Evolutionary conservation across 1,140 invertebrate species (phyloP), one percentile per base, ranked within the genome.

Genomic region (Vollenhovia emeryi): DNA sequence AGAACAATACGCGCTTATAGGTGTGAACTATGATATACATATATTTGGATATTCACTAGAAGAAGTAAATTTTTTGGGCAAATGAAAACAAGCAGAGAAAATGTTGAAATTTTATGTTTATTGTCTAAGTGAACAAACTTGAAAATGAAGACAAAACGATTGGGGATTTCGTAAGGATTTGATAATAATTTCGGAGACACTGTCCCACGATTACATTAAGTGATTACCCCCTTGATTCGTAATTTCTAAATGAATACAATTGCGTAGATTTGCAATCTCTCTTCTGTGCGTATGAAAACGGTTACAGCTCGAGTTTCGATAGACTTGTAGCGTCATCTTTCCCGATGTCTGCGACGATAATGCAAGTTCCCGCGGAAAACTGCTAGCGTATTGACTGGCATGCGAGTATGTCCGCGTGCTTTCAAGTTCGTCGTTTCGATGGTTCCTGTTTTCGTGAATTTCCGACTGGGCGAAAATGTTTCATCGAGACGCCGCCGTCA

Each of bases 381-480:
- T 71, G 33, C 36, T 11, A 15, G 13, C 33, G 21, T 18, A 60
- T 64, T 45, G 59, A 33, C 21, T 66, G 43, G n/a, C 11, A 30
- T 5, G n/a, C 11, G 55, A 73, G 40, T 36, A 18, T 5, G 11
- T 52, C 21, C 15, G 6, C 48, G 8, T 36, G 50, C 66, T 82
- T 82, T 82, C 64, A 82, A 71, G 78, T 82, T 68, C 50, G 52
- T 80, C 48, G 8, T 80, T 71, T 71, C 36, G 78, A 82, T 82
- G 50, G 78, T 82, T 24, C 40, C 55, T 59, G 78, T 82, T 82
- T 82, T 73, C 27, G 27, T 30, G 83, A 85, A 75, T 89, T 80
- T 80, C 50, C 43, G 48, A 33, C 13, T 36, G 85, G 68, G 69
- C 55, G 68, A 78, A 64, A 87, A 75, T 60, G 86, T 88, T 76